A percentile compares a stretch with the other conserved stretches of the same genome.
phyloP scores from a whole-genome alignment of 2,888 invertebrate species.

The Chorisops tibialis region DNA sequence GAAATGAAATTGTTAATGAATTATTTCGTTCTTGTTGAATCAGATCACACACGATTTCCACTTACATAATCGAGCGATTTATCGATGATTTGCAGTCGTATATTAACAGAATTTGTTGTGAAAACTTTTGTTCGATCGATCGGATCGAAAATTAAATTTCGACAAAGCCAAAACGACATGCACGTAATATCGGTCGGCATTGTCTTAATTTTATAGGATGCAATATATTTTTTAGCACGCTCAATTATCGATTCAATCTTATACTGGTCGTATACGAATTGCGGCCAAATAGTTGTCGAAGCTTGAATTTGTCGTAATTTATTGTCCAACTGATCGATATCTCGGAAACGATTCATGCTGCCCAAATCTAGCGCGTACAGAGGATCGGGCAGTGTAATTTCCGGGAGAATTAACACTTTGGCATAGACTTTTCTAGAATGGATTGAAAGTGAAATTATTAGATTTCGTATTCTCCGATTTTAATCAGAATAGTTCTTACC shows the following conservation, averaged over 20 bases:
- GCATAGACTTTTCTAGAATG: conserved; percentile 54
- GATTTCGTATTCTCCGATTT: neutral
- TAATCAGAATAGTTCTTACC: conserved; percentile 22
- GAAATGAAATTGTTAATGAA: too few species aligned
- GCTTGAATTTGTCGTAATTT: conserved; percentile 51
- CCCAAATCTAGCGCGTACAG: conserved; percentile 53
- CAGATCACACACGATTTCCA: neutral
- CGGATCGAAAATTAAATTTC: conserved; percentile 69
- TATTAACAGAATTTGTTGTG: conserved; percentile 64
- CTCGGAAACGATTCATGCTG: conserved; percentile 52
- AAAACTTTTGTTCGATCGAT: conserved; percentile 62
- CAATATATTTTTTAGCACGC: conserved; percentile 47
- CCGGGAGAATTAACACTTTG: conserved; percentile 66
- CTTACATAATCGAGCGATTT: conserved; percentile 44
- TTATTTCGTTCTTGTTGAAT: neutral
- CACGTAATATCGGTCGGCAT: conserved; percentile 66
- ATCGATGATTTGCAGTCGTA: conserved; percentile 57
- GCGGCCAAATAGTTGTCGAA: conserved; percentile 61
- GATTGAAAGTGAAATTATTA: conserved; percentile 36
- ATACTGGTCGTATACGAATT: conserved; percentile 65
- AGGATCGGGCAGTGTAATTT: conserved; percentile 60
- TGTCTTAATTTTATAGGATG: conserved; percentile 49
- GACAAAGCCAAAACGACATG: conserved; percentile 77
- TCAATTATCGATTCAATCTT: conserved; percentile 54
- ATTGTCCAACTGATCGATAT: conserved; percentile 46